Conservation (phyloP, 2,113 vertebrate species). For the Theristicus caerulescens region DNA sequence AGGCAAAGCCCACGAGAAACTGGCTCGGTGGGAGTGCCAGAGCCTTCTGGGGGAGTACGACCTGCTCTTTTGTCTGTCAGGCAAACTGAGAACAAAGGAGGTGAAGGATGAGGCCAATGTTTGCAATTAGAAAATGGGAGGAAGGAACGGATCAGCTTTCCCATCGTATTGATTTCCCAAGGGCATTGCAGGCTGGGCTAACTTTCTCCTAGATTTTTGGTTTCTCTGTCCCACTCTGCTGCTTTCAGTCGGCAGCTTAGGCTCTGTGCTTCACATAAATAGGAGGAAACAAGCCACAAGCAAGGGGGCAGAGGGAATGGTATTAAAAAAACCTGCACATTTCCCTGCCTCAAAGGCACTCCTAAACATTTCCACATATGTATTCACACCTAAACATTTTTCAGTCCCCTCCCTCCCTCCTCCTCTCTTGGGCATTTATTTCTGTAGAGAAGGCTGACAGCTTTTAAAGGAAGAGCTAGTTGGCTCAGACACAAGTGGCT, state of each 20-base stretch:
- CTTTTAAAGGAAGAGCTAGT: neutral
- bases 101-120: neutral
- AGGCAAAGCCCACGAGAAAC: neutral
- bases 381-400: neutral
- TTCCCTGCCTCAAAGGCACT: neutral
- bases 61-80: neutral
- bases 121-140: neutral
- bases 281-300: neutral
- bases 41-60: neutral
- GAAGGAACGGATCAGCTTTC: neutral
- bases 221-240: neutral
- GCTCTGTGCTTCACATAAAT: neutral
- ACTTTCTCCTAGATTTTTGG: neutral
- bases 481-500: neutral
- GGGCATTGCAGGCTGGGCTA: neutral
- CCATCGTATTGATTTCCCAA: neutral
- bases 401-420: neutral
- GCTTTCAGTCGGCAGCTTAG: neutral
- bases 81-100: neutral
- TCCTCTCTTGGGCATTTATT: neutral
- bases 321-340: neutral
- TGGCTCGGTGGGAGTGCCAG: neutral
- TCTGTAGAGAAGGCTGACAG: neutral
- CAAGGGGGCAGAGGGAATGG: neutral
- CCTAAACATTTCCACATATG: neutral